A percentile compares a stretch with the other conserved stretches of the same genome.
These are phyloP conservation scores for Lineus longissimus DNA, from an alignment of 1,140 invertebrate species.

Conservation along the genomic window DNA sequence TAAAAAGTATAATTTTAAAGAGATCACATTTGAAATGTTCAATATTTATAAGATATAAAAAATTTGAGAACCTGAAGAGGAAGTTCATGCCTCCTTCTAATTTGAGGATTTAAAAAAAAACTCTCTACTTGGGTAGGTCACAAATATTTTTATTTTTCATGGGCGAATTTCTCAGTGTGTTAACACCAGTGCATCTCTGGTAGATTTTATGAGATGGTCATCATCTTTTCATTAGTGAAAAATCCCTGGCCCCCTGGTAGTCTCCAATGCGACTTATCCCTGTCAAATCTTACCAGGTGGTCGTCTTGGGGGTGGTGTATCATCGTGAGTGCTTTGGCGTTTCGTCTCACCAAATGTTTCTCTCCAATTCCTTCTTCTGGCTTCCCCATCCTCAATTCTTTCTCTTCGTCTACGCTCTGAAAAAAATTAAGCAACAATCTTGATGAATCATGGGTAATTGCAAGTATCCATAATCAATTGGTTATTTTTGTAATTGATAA, in stretches of 20 bases:
- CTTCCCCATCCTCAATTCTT: slow-evolving; percentile 71
- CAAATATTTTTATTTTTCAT: no score
- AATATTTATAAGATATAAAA: no score
- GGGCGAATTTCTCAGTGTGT: no score
- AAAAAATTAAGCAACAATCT: slow-evolving; percentile 24
- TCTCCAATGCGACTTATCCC: background rate
- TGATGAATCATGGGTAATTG: background rate
- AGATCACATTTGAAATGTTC: no score
- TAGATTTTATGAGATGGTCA: background rate
- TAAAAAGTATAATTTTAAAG: no score
- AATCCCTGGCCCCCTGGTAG: background rate
- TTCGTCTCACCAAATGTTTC: slow-evolving; percentile 40
- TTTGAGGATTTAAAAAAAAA: no score
- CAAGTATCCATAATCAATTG: background rate
- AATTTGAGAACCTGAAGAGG: no score
- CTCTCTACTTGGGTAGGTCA: no score
- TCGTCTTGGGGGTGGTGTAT: background rate
- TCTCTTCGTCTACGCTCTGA: slow-evolving; percentile 78
- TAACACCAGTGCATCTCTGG: no score
- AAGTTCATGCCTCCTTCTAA: no score
- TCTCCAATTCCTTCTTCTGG: slow-evolving; percentile 41
- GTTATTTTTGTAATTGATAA: background rate
- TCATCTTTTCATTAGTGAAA: background rate
- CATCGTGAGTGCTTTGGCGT: slow-evolving; percentile 8
- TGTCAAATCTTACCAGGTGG: background rate